phyloP scores from a whole-genome alignment of 2,797 vertebrate species.

The Aldrovandia affinis region DNA sequence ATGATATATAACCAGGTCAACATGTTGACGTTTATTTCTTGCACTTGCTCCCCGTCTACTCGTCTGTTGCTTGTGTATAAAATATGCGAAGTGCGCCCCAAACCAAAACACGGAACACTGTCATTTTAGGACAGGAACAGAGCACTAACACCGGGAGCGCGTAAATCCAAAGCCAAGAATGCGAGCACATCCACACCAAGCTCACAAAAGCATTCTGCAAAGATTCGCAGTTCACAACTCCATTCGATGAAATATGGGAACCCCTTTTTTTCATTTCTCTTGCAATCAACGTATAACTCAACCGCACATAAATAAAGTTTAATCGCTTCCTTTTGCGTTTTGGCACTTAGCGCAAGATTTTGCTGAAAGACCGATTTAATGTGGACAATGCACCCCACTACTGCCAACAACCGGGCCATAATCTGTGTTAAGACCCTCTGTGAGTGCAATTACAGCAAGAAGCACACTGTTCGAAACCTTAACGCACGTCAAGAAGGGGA shows the following conservation, averaged over 20 bases:
- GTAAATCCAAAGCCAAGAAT: constrained; percentile 29
- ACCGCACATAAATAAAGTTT: constrained; percentile 33
- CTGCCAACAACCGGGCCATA: constrained; percentile 30
- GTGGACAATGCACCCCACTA: constrained; percentile 25
- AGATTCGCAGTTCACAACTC: constrained; percentile 12
- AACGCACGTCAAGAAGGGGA: constrained; percentile 33
- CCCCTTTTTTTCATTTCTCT: constrained; percentile 32
- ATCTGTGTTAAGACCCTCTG: constrained; percentile 41
- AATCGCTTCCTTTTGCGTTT: constrained; percentile 30
- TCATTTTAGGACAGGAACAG: background rate
- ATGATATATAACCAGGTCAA: background rate
- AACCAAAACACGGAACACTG: too few relatives aligned
- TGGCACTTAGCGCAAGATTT: constrained; percentile 18
- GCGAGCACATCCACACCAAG: constrained; percentile 40
- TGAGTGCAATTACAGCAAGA: constrained; percentile 32
- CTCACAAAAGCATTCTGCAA: constrained; percentile 18
- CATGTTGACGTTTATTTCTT: background rate
- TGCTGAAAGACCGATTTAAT: constrained; percentile 27
- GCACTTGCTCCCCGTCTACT: background rate
- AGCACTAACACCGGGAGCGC: background rate
- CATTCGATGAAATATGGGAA: constrained; percentile 25
- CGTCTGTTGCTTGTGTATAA: background rate
- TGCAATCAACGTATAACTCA: constrained; percentile 34
- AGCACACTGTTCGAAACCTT: constrained; percentile 33
- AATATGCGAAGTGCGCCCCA: background rate